A percentile compares a stretch with the other conserved stretches of the same genome.
Evolutionary conservation across 2,113 vertebrate species (phyloP).

Genomic region (Corythaeola cristata): DNA sequence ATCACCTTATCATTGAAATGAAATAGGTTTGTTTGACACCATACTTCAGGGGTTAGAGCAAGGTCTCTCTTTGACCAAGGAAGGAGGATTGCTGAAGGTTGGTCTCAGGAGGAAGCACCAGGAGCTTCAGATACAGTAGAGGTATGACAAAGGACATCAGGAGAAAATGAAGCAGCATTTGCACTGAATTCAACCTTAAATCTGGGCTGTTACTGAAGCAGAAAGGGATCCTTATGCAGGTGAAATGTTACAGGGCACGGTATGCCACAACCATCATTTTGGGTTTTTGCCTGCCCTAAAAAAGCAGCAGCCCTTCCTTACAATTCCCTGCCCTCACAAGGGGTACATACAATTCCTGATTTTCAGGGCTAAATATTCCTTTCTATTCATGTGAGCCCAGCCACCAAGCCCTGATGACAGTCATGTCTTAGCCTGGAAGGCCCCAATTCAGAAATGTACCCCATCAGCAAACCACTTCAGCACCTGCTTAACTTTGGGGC

Average conservation of each 20-base stretch:
- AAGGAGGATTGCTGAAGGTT: neutral
- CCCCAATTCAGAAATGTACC: neutral
- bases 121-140: neutral
- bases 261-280: rapidly evolving
- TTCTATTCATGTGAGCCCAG: rapidly evolving
- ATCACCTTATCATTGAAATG: rapidly evolving
- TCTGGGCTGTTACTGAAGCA: rapidly evolving
- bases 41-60: rapidly evolving
- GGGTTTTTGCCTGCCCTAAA: neutral
- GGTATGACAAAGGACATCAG: rapidly evolving
- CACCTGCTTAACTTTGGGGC: constrained; percentile 44
- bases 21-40: neutral
- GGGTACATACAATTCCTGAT: neutral
- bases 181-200: neutral
- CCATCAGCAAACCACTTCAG: constrained; percentile 27
- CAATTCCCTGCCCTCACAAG: neutral
- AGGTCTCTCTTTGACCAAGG: neutral
- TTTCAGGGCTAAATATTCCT: neutral
- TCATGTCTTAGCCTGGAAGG: neutral
- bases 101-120: neutral
- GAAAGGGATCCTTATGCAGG: neutral
- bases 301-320: neutral
- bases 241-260: rapidly evolving
- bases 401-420: neutral
- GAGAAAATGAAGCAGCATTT: rapidly evolving